Base-by-base conservation (phyloP, 2,113 vertebrate genomes). In the Anolis carolinensis region DNA sequence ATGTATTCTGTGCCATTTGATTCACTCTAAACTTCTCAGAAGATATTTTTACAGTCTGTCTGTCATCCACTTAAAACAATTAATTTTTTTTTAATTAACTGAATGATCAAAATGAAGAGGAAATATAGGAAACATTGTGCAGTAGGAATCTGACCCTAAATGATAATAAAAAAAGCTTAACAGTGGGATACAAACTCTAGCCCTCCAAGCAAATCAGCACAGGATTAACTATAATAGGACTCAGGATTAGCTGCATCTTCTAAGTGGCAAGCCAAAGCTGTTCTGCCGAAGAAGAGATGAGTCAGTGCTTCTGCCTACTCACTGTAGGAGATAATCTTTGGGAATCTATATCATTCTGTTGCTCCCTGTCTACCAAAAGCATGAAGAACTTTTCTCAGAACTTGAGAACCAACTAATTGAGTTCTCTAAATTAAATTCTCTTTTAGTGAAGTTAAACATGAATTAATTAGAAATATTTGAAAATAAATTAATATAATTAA, bases 161-260 rank as follows among this genome's bases (percentile, higher is more conserved):
- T 32, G n/a, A n/a, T 44, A 44, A 44, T 44, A 52, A 70, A 50
- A 14, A 81, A 82, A 71, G 8, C 21, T 82, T 20, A 39, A 23
- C 32, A 59, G 14, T 6, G 27, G 32, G 21, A 36, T 82, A 59
- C 34, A 30, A 59, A 73, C 25, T 59, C 23, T 59, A 82, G 27
- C 4, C 52, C 32, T 59, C 13, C 32, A 59, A 83, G 70, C 50
- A 71, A 32, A 34, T 72, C 48, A 59, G 50, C 23, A 27, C 11
- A 55, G 21, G 70, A 83, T 39, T 59, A 59, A 72, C 50, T 83
- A 82, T 72, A 82, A 55, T 71, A 72, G 72, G 44, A 71, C 8
- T 25, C 68, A 82, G 67, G 68, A 72, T 82, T 71, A 71, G 48
- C 23, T 82, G 34, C 20, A 27, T 72, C 70, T 72, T 82, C 20